Conservation (phyloP, 2,797 vertebrate genomes). For the Kryptolebias ocellatus region DNA sequence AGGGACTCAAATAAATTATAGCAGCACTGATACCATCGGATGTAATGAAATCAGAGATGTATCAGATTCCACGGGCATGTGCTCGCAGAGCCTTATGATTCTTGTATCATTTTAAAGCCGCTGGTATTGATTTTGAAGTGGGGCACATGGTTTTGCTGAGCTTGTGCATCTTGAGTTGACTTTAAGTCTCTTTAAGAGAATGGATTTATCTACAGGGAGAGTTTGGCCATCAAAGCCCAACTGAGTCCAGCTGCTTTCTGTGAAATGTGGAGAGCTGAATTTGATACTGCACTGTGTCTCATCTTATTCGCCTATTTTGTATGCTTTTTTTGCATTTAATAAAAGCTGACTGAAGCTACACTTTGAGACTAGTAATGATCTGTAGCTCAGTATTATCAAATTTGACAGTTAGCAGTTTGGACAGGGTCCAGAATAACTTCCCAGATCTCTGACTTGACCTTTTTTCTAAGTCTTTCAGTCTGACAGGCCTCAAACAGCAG, state of each 20-base stretch:
- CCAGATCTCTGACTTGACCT: slow-evolving; percentile 23
- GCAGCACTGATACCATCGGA: slow-evolving; percentile 54
- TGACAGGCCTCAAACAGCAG: slow-evolving; percentile 10
- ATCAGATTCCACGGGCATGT: slow-evolving; percentile 45
- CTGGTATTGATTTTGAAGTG: slow-evolving; percentile 72
- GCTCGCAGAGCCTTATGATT: slow-evolving; percentile 54
- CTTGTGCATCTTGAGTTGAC: slow-evolving; percentile 67
- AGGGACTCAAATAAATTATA: slow-evolving; percentile 29
- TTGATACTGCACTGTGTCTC: not conserved
- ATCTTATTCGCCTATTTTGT: slow-evolving; percentile 10
- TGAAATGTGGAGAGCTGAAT: slow-evolving; percentile 23
- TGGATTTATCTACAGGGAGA: slow-evolving; percentile 61
- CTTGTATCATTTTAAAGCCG: slow-evolving; percentile 67
- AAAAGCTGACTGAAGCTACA: not conserved
- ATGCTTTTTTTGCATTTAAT: not conserved
- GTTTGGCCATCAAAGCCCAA: slow-evolving; percentile 58
- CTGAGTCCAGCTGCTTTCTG: slow-evolving; percentile 26
- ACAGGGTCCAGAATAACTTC: slow-evolving; percentile 29
- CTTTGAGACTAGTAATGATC: not conserved
- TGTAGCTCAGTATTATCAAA: not conserved
- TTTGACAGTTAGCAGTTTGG: slow-evolving; percentile 7
- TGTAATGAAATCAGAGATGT: slow-evolving; percentile 58
- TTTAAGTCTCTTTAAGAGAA: slow-evolving; percentile 57
- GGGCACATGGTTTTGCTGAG: slow-evolving; percentile 66
- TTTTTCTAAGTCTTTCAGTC: slow-evolving; percentile 28